phyloP scores from a whole-genome alignment of 1,140 invertebrate genomes.

The Cyclargus thomasi region DNA sequence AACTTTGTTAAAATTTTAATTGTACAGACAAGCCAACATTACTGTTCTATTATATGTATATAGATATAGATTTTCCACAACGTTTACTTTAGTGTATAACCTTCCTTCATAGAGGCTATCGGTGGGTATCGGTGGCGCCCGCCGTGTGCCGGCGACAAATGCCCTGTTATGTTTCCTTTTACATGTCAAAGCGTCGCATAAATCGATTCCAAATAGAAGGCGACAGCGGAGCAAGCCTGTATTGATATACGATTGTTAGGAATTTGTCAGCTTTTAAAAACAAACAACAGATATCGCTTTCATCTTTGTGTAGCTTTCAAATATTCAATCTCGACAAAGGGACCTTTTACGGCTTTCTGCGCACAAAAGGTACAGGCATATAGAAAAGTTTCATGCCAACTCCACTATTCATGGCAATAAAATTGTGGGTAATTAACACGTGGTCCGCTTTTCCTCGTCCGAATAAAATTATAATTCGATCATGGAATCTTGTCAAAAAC shows the following conservation, averaged over 20 bases:
- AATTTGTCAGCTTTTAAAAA: slow-evolving; percentile 15
- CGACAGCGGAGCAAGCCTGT: slow-evolving; percentile 32
- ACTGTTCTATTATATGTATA: no score
- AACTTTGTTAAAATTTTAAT: no score
- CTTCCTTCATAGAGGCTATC: slow-evolving; percentile 16
- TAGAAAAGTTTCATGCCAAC: neutral
- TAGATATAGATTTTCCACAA: no score
- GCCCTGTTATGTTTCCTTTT: slow-evolving; percentile 42
- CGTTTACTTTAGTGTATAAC: neutral
- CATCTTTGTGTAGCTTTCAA: slow-evolving; percentile 18
- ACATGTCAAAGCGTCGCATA: slow-evolving; percentile 45
- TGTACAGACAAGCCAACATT: no score
- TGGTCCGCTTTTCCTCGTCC: neutral
- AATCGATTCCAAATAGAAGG: slow-evolving; percentile 45
- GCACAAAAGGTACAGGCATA: neutral
- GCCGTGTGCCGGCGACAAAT: slow-evolving; percentile 40
- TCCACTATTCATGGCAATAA: neutral
- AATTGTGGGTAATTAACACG: neutral
- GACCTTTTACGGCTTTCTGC: neutral
- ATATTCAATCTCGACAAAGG: slow-evolving; percentile 1
- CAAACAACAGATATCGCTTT: slow-evolving; percentile 13
- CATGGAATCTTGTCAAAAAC: neutral
- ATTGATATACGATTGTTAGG: slow-evolving; percentile 36
- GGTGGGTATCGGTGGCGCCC: slow-evolving; percentile 9
- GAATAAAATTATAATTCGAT: neutral